Conservation (phyloP, 2,888 invertebrate species). For the Eilema caniola region DNA sequence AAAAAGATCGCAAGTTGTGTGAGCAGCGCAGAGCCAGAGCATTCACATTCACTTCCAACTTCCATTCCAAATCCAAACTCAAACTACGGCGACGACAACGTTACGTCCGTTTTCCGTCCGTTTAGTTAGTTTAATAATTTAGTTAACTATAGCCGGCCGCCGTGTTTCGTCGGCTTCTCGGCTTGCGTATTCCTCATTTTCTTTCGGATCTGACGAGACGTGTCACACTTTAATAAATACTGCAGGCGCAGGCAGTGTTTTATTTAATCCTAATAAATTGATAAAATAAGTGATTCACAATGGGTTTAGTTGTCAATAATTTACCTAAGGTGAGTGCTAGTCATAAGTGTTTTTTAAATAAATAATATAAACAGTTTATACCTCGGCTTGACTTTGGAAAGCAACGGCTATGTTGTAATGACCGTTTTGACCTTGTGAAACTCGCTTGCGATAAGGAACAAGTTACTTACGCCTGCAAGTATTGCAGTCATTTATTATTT, state of each 20-base stretch:
- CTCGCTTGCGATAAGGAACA: slow-evolving; percentile 82
- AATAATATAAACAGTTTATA: slow-evolving; percentile 44
- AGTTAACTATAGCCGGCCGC: slow-evolving; percentile 30
- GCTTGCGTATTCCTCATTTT: slow-evolving; percentile 73
- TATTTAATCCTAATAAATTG: slow-evolving; percentile 48
- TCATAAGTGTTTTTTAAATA: slow-evolving; percentile 35
- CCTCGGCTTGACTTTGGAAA: slow-evolving; percentile 80
- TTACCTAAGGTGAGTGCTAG: slow-evolving; percentile 75
- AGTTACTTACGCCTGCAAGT: slow-evolving; percentile 62
- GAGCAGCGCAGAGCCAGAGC: slow-evolving; percentile 58
- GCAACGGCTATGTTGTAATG: slow-evolving; percentile 84
- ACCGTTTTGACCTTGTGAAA: slow-evolving; percentile 87
- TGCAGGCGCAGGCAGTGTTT: slow-evolving; percentile 61
- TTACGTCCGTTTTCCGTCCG: slow-evolving; percentile 32
- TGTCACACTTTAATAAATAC: slow-evolving; percentile 55
- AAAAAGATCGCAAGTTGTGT: slow-evolving; percentile 71
- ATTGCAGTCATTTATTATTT: slow-evolving; percentile 51
- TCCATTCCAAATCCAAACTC: neutral
- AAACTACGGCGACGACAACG: slow-evolving; percentile 42
- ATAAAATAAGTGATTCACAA: slow-evolving; percentile 58
- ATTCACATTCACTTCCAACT: neutral
- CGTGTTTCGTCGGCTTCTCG: neutral
- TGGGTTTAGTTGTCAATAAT: slow-evolving; percentile 82
- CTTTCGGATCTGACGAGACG: slow-evolving; percentile 78
- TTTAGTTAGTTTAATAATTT: slow-evolving; percentile 10